Evolutionary conservation across 2,888 invertebrate species (phyloP), one percentile per base, ranked within the genome.

Genomic region (Argyresthia albistria): DNA sequence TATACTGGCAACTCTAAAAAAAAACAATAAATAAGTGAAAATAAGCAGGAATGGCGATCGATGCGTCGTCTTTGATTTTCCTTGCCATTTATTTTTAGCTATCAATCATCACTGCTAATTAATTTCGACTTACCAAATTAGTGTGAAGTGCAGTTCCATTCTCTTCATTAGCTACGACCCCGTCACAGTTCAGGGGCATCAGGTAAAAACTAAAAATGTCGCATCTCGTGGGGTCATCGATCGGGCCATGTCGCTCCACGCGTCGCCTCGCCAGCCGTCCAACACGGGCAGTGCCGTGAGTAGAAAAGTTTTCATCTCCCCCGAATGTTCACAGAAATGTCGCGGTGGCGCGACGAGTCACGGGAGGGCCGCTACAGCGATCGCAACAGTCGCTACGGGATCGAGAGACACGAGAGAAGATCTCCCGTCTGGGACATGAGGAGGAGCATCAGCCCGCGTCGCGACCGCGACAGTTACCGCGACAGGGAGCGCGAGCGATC

Each of bases 301-400:
- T 77, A 72, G 64, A 55, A 11, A 59, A 61, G 59, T 65, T 71
- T 81, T 79, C 69, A 82, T 73, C 12, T 67, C 59, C 62, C 69
- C 69, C 65, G 68, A 73, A 73, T 83, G 78, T 84, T 84, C 80
- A 65, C 86, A 84, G 86, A 79, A 65, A 84, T 84, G 86, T 84
- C 84, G 67, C 81, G 86, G 84, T 76, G 86, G 54, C 50, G 53
- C n/a, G 50, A 48, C 14, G 54, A 16, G 25, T 73, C 71, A 58
- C 70, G 80, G 53, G 80, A 82, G 57, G 80, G 78, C 57, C 73
- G 82, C 53, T 64, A 66, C 53, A 12, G 12, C 45, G 63, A 76
- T 56, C 73, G 82, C 15, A 82, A 83, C 57, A 59, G 55, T 57
- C 60, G 58, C 63, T 63, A 52, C 64, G 63, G 25, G 25, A 25